Evolutionary conservation across 2,888 invertebrate genomes (phyloP).

Genomic region (Dynastes hyllus): DNA sequence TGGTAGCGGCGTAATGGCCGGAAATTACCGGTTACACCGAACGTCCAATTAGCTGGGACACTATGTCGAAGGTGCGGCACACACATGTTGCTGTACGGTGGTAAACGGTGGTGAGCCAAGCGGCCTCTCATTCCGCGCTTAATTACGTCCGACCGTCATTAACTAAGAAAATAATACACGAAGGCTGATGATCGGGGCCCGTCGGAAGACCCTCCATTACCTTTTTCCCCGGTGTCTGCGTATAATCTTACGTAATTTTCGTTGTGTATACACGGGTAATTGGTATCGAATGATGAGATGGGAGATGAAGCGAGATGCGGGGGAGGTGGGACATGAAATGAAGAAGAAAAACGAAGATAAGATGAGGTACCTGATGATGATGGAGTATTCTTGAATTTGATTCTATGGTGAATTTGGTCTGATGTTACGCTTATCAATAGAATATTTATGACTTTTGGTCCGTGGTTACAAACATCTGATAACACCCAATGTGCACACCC

Average conservation of each 20-base stretch:
- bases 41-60: constrained; percentile 60
- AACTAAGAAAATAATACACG: constrained; percentile 51
- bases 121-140: constrained; percentile 43
- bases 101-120: neutral
- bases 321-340: neutral
- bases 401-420: too few relatives aligned
- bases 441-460: too few relatives aligned
- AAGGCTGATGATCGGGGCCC: constrained; percentile 10
- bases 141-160: constrained; percentile 49
- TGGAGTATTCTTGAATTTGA: neutral
- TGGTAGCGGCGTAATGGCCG: constrained; percentile 62
- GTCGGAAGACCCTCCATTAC: constrained; percentile 10
- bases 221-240: neutral
- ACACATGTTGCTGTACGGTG: constrained; percentile 39
- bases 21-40: constrained; percentile 62
- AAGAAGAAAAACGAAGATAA: neutral
- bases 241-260: constrained; percentile 44
- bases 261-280: constrained; percentile 21
- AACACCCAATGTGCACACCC: too few relatives aligned
- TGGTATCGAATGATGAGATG: neutral
- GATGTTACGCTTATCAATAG: too few relatives aligned
- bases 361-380: neutral
- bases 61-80: constrained; percentile 56
- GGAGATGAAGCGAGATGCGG: too few relatives aligned
- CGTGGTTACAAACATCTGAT: too few relatives aligned